Base-by-base conservation (phyloP, 2,797 vertebrate species). In the Nasua narica region DNA sequence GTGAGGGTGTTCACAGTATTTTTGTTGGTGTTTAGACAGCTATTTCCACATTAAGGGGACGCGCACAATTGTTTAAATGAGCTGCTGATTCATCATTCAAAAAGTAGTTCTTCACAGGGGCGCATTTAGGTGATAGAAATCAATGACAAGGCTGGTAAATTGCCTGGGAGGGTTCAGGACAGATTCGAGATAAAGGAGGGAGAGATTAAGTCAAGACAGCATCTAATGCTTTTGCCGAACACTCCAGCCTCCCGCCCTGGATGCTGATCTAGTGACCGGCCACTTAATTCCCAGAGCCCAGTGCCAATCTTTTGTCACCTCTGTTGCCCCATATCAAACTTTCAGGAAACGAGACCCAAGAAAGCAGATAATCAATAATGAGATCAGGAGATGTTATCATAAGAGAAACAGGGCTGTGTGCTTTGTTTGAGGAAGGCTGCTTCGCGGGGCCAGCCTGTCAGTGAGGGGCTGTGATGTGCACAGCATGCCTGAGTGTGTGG, bases 271-370 rank as follows among this genome's bases (percentile, higher is more conserved):
- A 97, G 98, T 82, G 98, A 98, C 97, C 65, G 21, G 97, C 98
- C 98, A 95, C 98, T 98, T 98, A 97, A 98, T 98, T 98, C 98
- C 98, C 97, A 98, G 98, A 98, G 97, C 96, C 94, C 95, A 97
- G 97, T 97, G 98, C 98, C 98, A 98, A 98, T 98, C 98, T 98
- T 98, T 98, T 98, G 98, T 98, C 98, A 98, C 98, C 98, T 99
- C 98, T 95, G 98, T 88, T 97, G 98, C 98, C 98, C 98, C 97
- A 84, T 98, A 98, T 99, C 98, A 98, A 98, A 99, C 98, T 98
- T 98, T 99, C 98, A 99, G 99, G 99, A 99, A 99, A 99, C 99
- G 99, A 98, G 98, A 98, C 98, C 98, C 96, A 98, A 98, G 97
- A 98, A 99, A 98, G 98, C 98, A 99, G 99, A 98, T 98, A 98